These are phyloP conservation scores for Atta texana DNA, from an alignment of 1,140 invertebrate genomes.

Conservation along the genomic window DNA sequence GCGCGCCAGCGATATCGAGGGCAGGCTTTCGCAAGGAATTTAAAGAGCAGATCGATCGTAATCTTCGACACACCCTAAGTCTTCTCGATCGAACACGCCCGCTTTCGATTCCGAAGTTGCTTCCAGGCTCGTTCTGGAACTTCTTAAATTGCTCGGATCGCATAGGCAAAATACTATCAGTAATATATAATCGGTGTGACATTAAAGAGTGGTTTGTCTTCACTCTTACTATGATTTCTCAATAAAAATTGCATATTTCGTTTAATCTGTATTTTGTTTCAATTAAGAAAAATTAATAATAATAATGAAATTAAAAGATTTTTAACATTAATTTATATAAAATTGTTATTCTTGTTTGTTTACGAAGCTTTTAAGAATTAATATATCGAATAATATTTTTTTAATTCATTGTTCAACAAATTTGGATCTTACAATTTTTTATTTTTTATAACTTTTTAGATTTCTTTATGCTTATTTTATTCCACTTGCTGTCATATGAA, in stretches of 20 bases:
- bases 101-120: not conserved
- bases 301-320: not conserved
- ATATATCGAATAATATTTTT: not conserved
- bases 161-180: not conserved
- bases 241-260: not conserved
- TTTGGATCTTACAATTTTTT: not conserved
- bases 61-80: conserved; percentile 43
- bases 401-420: not conserved
- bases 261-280: not conserved
- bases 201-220: not conserved
- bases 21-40: conserved; percentile 50
- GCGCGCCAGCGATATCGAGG: conserved; percentile 46
- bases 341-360: not conserved
- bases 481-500: not conserved
- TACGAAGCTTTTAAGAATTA: not conserved
- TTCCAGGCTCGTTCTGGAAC: not conserved
- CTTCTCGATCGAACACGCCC: conserved; percentile 3
- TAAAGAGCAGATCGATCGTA: conserved; percentile 52
- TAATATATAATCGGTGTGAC: not conserved
- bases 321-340: conserved; percentile 11
- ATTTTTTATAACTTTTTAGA: not conserved
- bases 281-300: not conserved
- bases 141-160: not conserved
- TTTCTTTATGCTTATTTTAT: not conserved
- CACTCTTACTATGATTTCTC: conserved; percentile 9